Evolutionary conservation across 1,140 invertebrate species (phyloP).

Genomic region (Propsilocerus akamusi): DNA sequence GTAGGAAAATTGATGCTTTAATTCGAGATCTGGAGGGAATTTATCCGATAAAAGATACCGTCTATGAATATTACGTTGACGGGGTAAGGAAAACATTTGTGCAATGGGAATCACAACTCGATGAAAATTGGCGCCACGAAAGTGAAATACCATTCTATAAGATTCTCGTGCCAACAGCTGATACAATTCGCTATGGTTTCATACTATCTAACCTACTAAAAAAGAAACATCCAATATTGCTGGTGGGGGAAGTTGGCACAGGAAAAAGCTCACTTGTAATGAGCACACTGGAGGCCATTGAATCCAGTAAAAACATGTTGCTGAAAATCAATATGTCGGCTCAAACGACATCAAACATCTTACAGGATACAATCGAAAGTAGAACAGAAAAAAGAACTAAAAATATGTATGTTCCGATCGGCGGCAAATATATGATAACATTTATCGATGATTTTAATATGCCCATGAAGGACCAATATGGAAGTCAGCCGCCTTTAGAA

Average conservation of each 20-base stretch:
- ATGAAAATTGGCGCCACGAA: constrained; percentile 47
- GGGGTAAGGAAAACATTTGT: constrained; percentile 40
- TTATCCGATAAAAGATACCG: constrained; percentile 65
- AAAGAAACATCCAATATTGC: constrained; percentile 42
- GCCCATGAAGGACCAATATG: constrained; percentile 71
- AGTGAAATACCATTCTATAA: constrained; percentile 51
- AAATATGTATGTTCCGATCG: constrained; percentile 53
- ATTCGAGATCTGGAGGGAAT: constrained; percentile 64
- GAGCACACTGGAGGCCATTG: constrained; percentile 39
- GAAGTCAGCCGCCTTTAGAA: constrained; percentile 70
- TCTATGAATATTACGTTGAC: constrained; percentile 77
- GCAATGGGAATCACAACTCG: constrained; percentile 59
- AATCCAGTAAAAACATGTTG: constrained; percentile 38
- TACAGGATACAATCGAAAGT: constrained; percentile 62
- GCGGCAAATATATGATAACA: constrained; percentile 56
- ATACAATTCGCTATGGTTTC: constrained; percentile 61
- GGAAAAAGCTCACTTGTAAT: constrained; percentile 63
- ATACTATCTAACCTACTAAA: constrained; percentile 40
- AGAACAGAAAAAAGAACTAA: constrained; percentile 68
- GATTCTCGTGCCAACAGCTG: constrained; percentile 65
- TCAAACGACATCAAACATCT: constrained; percentile 54
- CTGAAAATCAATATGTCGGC: constrained; percentile 72
- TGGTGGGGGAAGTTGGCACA: constrained; percentile 63
- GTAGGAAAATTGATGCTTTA: constrained; percentile 58
- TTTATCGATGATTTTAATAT: constrained; percentile 85